Percentiles rank a stretch among this genome's conserved stretches.
Evolutionary conservation across 1,140 invertebrate genomes (phyloP).

Genomic region (Cydia splendana): DNA sequence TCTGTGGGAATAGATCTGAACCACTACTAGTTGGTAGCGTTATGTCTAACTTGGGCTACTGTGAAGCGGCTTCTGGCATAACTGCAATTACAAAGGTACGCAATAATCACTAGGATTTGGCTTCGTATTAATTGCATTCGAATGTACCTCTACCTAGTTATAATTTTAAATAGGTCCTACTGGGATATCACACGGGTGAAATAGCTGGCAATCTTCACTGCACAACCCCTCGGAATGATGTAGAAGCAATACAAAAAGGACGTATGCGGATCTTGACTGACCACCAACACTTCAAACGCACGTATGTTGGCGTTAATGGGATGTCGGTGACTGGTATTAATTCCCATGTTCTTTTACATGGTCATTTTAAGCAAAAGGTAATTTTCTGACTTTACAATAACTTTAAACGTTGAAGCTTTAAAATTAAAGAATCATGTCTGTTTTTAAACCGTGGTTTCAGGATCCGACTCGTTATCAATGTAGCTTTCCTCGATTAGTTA

Average conservation of each 20-base stretch:
- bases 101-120: neutral
- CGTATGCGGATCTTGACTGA: slow-evolving; percentile 53
- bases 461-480: slow-evolving; percentile 53
- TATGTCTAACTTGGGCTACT: slow-evolving; percentile 87
- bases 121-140: too few relatives aligned
- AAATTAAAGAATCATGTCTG: neutral
- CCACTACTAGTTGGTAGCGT: slow-evolving; percentile 85
- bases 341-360: slow-evolving; percentile 55
- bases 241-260: slow-evolving; percentile 50
- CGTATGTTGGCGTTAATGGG: slow-evolving; percentile 54
- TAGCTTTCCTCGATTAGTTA: slow-evolving; percentile 54
- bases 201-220: slow-evolving; percentile 55
- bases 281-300: slow-evolving; percentile 41
- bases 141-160: too few relatives aligned
- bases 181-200: slow-evolving; percentile 53
- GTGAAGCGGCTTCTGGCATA: slow-evolving; percentile 83
- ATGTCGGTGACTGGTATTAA: slow-evolving; percentile 54
- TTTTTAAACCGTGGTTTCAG: slow-evolving; percentile 40
- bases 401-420: neutral
- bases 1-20: slow-evolving; percentile 64
- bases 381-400: neutral
- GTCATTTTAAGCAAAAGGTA: slow-evolving; percentile 61
- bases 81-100: slow-evolving; percentile 81
- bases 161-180: slow-evolving; percentile 47
- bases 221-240: slow-evolving; percentile 46